A percentile compares a stretch with the other conserved stretches of the same genome.
Conservation (phyloP, 1,140 invertebrate genomes). For the Dinoponera quadriceps region DNA sequence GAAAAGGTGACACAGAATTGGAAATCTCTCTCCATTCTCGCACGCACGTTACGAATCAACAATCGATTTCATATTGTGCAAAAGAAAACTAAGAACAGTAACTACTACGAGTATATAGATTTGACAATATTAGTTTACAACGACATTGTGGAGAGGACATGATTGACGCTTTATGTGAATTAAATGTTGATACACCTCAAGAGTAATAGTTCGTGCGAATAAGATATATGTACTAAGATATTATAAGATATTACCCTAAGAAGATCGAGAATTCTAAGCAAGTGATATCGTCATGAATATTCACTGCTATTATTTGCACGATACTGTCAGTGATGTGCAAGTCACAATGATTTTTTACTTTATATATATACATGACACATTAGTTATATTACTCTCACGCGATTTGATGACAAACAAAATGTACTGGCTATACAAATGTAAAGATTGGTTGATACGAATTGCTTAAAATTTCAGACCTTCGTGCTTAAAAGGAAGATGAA, state of each 20-base stretch:
- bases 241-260: neutral
- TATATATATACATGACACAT: neutral
- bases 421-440: neutral
- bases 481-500: constrained; percentile 63
- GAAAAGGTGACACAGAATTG: neutral
- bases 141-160: neutral
- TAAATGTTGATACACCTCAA: constrained; percentile 12
- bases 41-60: constrained; percentile 10
- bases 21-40: neutral
- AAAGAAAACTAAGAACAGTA: neutral
- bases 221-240: constrained; percentile 36
- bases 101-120: neutral
- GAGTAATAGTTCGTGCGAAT: constrained; percentile 35
- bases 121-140: neutral
- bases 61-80: neutral
- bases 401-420: neutral
- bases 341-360: neutral
- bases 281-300: constrained; percentile 5
- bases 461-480: constrained; percentile 59
- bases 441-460: constrained; percentile 17
- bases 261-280: constrained; percentile 57
- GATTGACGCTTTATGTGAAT: neutral
- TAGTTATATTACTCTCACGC: too few species aligned
- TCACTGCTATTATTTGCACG: neutral
- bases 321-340: neutral